phyloP scores from a whole-genome alignment of 2,888 invertebrate species.

The Erebia ligea region DNA sequence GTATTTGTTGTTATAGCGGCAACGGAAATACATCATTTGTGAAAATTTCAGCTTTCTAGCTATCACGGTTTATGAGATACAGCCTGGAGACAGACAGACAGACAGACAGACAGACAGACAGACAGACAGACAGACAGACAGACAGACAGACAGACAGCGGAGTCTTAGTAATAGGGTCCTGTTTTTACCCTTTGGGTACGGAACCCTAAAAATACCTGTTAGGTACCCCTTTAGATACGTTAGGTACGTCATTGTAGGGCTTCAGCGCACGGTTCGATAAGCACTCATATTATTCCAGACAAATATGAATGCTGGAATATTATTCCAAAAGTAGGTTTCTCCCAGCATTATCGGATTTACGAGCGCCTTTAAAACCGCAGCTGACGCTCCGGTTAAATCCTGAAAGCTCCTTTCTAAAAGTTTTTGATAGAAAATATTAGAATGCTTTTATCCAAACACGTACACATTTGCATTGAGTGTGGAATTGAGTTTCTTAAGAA shows the following conservation, averaged over 20 bases:
- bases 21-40: too few relatives aligned
- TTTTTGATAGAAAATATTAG: slow-evolving; percentile 25
- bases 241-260: neutral
- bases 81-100: too few relatives aligned
- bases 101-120: too few relatives aligned
- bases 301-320: slow-evolving; percentile 21
- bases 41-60: too few relatives aligned
- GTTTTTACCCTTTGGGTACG: too few relatives aligned
- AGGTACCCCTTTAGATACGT: neutral
- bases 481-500: neutral
- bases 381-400: slow-evolving; percentile 55
- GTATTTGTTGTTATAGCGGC: too few relatives aligned
- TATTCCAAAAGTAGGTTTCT: slow-evolving; percentile 20
- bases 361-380: slow-evolving; percentile 61
- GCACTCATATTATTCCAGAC: slow-evolving; percentile 8
- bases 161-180: too few relatives aligned
- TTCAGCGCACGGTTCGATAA: neutral
- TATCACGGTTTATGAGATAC: too few relatives aligned
- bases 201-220: too few relatives aligned
- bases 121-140: too few relatives aligned
- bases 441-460: slow-evolving; percentile 18
- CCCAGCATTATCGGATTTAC: slow-evolving; percentile 63
- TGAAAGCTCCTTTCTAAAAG: slow-evolving; percentile 46
- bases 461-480: slow-evolving; percentile 11
- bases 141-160: too few relatives aligned